Percentiles rank a stretch among this genome's conserved stretches.
Evolutionary conservation across 2,113 vertebrate species (phyloP).

Genomic region (Potamarius usumacintae): DNA sequence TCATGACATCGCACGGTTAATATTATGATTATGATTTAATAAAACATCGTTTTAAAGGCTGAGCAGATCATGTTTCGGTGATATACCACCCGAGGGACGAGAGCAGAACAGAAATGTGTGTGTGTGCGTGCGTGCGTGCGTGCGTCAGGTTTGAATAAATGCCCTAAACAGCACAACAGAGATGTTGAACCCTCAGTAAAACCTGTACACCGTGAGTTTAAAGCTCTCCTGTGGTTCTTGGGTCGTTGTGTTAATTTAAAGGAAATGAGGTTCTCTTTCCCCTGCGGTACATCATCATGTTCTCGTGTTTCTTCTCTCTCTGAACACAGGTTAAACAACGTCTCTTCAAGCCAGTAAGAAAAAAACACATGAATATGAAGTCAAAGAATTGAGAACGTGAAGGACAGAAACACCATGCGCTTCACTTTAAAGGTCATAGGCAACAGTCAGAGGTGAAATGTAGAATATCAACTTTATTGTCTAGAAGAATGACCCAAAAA

Average conservation of each 20-base stretch:
- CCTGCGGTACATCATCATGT: background rate
- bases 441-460: no score
- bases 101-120: slow-evolving; percentile 11
- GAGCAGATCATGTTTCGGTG: slow-evolving; percentile 48
- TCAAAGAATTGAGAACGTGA: background rate
- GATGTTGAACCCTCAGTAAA: background rate
- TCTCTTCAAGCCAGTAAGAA: background rate
- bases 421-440: background rate
- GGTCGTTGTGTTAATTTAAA: slow-evolving; percentile 22
- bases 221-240: background rate
- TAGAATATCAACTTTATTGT: no score
- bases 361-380: background rate
- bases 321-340: background rate
- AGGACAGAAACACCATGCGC: background rate
- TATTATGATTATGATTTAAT: slow-evolving; percentile 48
- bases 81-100: slow-evolving; percentile 44
- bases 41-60: slow-evolving; percentile 54
- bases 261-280: background rate
- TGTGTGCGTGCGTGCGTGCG: background rate
- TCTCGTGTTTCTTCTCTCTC: background rate
- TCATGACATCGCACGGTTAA: slow-evolving; percentile 50
- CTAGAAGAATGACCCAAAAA: no score
- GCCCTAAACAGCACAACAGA: background rate
- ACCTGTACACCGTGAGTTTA: background rate
- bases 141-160: background rate